Percentiles rank a stretch among this genome's conserved stretches.
Conservation (phyloP, 2,888 invertebrate species). For the Drosophila macrospina region DNA sequence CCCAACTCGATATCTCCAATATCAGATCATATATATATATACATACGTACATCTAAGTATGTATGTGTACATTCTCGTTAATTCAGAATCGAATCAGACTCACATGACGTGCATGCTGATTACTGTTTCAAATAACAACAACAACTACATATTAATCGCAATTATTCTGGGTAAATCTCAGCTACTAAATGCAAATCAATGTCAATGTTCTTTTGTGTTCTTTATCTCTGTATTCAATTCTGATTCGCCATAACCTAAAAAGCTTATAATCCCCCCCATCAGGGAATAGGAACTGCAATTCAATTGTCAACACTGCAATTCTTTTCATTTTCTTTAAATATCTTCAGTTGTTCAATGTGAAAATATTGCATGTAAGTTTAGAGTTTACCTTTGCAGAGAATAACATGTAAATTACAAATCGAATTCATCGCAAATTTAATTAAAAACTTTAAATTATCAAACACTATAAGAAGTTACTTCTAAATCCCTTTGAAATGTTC, state of each 20-base stretch:
- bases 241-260: slow-evolving; percentile 9
- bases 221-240: slow-evolving; percentile 13
- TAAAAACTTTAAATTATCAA: too few species aligned
- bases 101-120: slow-evolving; percentile 35
- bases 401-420: neutral
- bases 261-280: neutral
- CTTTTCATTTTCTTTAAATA: neutral
- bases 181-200: slow-evolving; percentile 13
- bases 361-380: slow-evolving; percentile 8
- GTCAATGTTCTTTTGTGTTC: slow-evolving; percentile 5
- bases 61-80: slow-evolving; percentile 17
- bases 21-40: slow-evolving; percentile 31
- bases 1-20: slow-evolving; percentile 27
- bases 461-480: too few species aligned
- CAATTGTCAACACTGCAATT: neutral
- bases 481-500: neutral
- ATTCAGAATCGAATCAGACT: slow-evolving; percentile 29
- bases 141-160: slow-evolving; percentile 20
- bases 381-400: neutral
- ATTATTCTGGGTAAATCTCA: slow-evolving; percentile 39
- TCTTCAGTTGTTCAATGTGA: neutral
- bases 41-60: neutral
- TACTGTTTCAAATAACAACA: slow-evolving; percentile 17
- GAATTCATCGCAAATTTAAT: too few species aligned
- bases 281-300: neutral